These are phyloP conservation scores for Anarsia innoxiella DNA, from an alignment of 2,888 invertebrate species.

Conservation along the genomic window DNA sequence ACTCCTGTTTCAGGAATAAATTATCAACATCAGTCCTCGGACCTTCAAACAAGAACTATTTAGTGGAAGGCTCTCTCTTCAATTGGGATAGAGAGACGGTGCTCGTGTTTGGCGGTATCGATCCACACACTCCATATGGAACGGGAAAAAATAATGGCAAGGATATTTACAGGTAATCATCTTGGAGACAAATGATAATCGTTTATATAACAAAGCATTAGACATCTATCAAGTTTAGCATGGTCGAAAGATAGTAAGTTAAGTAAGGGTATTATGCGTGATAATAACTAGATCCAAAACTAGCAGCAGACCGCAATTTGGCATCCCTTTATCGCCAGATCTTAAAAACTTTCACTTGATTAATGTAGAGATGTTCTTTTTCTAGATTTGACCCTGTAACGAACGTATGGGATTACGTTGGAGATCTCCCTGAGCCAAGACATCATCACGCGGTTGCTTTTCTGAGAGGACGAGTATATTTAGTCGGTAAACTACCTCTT, in stretches of 20 bases:
- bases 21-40: slow-evolving; percentile 59
- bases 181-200: too few species aligned
- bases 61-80: slow-evolving; percentile 68
- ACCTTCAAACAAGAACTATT: slow-evolving; percentile 64
- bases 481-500: slow-evolving; percentile 79
- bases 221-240: too few species aligned
- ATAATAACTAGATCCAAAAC: too few species aligned
- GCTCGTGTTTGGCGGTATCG: slow-evolving; percentile 81
- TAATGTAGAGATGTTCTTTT: too few species aligned
- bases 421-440: slow-evolving; percentile 80
- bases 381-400: slow-evolving; percentile 72
- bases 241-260: too few species aligned
- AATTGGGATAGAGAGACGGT: slow-evolving; percentile 77
- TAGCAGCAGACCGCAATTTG: too few species aligned
- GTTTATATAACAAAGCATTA: too few species aligned
- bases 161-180: slow-evolving; percentile 73
- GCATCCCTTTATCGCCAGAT: too few species aligned
- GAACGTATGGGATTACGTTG: slow-evolving; percentile 80
- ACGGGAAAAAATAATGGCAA: slow-evolving; percentile 75
- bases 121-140: slow-evolving; percentile 77
- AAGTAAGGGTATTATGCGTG: too few species aligned
- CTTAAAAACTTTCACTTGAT: neutral
- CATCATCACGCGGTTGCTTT: slow-evolving; percentile 81
- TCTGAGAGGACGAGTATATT: slow-evolving; percentile 78
- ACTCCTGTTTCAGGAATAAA: slow-evolving; percentile 57